phyloP scores from a whole-genome alignment of 2,113 vertebrate species.

The Haliaeetus leucogaster region DNA sequence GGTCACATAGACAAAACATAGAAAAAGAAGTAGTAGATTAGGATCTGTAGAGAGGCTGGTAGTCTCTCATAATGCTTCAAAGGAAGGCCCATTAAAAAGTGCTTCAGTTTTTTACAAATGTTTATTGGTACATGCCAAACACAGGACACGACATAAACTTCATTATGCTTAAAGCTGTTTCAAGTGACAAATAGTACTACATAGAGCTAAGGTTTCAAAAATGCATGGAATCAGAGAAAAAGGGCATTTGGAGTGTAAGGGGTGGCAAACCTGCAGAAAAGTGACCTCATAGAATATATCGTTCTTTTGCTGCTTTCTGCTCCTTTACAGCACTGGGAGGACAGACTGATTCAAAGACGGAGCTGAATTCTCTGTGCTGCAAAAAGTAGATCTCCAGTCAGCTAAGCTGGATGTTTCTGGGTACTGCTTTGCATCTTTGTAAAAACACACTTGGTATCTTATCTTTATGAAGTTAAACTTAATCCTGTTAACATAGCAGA shows the following conservation, averaged over 20 bases:
- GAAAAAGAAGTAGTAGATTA: not conserved
- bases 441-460: not conserved
- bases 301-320: not conserved
- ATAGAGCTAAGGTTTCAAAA: not conserved
- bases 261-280: not conserved
- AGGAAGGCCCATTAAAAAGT: not conserved
- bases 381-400: not conserved
- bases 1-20: rapidly evolving
- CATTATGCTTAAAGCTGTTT: not conserved
- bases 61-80: not conserved
- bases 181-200: not conserved
- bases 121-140: not conserved
- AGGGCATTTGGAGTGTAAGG: not conserved
- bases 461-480: not conserved
- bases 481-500: not conserved
- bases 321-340: not conserved
- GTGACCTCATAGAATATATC: not conserved
- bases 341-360: not conserved
- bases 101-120: not conserved
- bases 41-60: not conserved
- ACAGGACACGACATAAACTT: not conserved
- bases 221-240: not conserved
- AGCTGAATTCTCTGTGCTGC: not conserved
- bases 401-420: not conserved
- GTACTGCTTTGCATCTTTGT: not conserved